Percentiles rank a stretch among this genome's conserved stretches.
These are phyloP conservation scores for Clarias laeviceps DNA, from an alignment of 2,797 vertebrate genomes.

Conservation along the genomic window DNA sequence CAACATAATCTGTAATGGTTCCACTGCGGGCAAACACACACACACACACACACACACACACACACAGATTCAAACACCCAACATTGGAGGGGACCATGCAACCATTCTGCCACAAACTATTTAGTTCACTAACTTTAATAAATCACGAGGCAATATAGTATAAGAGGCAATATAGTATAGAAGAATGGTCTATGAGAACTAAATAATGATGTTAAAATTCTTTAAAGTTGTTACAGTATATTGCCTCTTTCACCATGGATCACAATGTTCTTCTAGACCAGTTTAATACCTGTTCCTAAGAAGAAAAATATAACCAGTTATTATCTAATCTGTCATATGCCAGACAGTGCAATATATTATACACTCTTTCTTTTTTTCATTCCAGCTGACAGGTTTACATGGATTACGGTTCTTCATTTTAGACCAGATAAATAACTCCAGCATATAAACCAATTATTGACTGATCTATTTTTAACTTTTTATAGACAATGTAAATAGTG, in stretches of 20 bases:
- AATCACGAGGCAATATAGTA: no score
- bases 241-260: not conserved
- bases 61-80: no score
- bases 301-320: not conserved
- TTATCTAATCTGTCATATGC: not conserved
- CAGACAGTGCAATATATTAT: slow-evolving; percentile 15
- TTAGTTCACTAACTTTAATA: no score
- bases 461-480: not conserved
- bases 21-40: no score
- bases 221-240: not conserved
- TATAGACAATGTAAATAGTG: not conserved
- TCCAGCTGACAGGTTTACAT: slow-evolving; percentile 12
- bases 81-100: no score
- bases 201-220: not conserved
- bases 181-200: not conserved
- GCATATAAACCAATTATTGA: not conserved
- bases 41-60: no score
- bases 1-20: no score
- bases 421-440: not conserved
- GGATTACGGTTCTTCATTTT: slow-evolving; percentile 5
- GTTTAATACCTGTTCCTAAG: slow-evolving; percentile 1
- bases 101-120: no score
- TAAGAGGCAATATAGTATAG: no score
- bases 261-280: not conserved
- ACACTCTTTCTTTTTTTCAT: not conserved